Base-by-base conservation (phyloP, 2,113 vertebrate genomes). In the Chrysemys picta region DNA sequence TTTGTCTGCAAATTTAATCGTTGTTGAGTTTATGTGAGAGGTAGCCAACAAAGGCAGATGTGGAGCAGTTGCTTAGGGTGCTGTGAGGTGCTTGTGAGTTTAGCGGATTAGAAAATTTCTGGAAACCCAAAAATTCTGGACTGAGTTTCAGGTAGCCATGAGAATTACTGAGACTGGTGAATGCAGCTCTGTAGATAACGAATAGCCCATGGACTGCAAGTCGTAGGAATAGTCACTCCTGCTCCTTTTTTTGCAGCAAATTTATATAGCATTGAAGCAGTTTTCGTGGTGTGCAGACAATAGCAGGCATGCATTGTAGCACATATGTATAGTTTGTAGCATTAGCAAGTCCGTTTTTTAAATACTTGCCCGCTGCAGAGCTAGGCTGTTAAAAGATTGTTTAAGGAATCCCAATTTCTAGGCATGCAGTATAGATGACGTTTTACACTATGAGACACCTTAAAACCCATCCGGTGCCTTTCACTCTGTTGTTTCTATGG, bases 401-500 rank as follows among this genome's bases (percentile, higher is more conserved):
- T 65, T 38, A 10, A 72, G 17, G n/a, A 72, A 22, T 72, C 65
- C 8, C n/a, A 72, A 72, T 9, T 72, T 38, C 19, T 72, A 72
- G 5, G 65, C 65, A 22, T 72, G 19, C 65, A 72, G 35, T 3
- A 72, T 38, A 38, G 35, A 72, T 72, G 35, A 69, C 65, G 11
- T 72, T 72, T 72, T 19, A 38, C 19, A 38, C n/a, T 45, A 8
- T n/a, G 65, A 5, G 35, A 38, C 9, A 11, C n/a, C 16, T 72
- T 69, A 69, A 69, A 69, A n/a, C 79, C 85, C 91, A 80, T 4
- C 4, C 6, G 2, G n/a, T 83, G 80, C 57, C 21, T 17, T 87
- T 5, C 2, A 6, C 76, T 82, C 22, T 3, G 1, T 81, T 54
- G 45, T 6, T 1, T 72, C 88, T 1, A 1, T 17, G 3, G 0